Evolutionary conservation across 2,888 invertebrate genomes (phyloP).

Genomic region (Dryobotodes eremita): DNA sequence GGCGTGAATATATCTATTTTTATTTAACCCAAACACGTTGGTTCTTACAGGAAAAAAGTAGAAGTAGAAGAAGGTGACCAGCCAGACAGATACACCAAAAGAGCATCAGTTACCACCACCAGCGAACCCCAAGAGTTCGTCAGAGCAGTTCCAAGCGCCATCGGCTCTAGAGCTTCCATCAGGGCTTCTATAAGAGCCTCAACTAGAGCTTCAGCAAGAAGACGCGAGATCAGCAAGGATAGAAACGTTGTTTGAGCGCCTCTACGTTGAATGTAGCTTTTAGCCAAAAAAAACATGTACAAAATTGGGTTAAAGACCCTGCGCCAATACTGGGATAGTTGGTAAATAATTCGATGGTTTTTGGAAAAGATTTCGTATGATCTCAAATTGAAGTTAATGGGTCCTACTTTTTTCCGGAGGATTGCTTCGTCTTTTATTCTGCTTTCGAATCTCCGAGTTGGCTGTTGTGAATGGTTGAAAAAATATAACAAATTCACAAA

Average conservation of each 20-base stretch:
- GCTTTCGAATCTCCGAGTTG: neutral
- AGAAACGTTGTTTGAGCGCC: conserved; percentile 69
- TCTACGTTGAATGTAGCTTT: conserved; percentile 30
- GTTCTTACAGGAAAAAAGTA: conserved; percentile 72
- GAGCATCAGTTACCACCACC: conserved; percentile 71
- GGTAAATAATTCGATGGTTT: conserved; percentile 18
- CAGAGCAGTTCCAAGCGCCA: conserved; percentile 79
- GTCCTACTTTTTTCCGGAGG: neutral
- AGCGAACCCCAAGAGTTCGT: conserved; percentile 78
- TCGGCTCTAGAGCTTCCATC: conserved; percentile 85
- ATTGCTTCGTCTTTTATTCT: neutral
- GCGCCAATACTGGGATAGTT: conserved; percentile 38
- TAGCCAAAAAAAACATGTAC: conserved; percentile 52
- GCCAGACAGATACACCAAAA: conserved; percentile 79
- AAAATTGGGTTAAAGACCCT: conserved; percentile 46
- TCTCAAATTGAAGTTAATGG: conserved; percentile 36
- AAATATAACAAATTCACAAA: conserved; percentile 25
- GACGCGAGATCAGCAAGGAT: conserved; percentile 67
- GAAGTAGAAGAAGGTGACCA: conserved; percentile 72
- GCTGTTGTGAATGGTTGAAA: conserved; percentile 4
- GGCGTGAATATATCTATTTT: no score
- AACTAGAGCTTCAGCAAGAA: conserved; percentile 67
- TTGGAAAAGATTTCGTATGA: conserved; percentile 44
- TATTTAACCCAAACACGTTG: neutral
- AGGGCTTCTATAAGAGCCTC: conserved; percentile 81